These are phyloP conservation scores for Diachasma alloeum DNA, from an alignment of 1,140 invertebrate species.

Conservation along the genomic window DNA sequence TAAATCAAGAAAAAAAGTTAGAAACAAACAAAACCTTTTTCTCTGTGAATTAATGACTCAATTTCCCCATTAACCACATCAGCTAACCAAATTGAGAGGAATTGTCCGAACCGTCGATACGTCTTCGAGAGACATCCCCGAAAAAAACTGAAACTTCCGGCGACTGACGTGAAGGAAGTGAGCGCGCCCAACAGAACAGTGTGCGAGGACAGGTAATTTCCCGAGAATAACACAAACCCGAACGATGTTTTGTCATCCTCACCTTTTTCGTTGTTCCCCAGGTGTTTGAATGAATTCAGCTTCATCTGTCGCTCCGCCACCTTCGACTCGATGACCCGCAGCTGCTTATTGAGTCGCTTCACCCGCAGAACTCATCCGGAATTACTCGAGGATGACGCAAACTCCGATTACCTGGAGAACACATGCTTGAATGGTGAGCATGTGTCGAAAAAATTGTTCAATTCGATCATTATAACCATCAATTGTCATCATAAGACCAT, in stretches of 20 bases:
- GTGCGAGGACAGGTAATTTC: constrained; percentile 79
- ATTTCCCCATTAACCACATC: constrained; percentile 28
- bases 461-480: neutral
- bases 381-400: constrained; percentile 82
- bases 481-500: too few relatives aligned
- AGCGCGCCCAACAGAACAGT: constrained; percentile 84
- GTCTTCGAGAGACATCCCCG: constrained; percentile 87
- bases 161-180: constrained; percentile 81
- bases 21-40: too few relatives aligned
- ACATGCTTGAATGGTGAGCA: constrained; percentile 83
- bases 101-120: constrained; percentile 86
- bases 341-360: constrained; percentile 81
- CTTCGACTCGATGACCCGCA: constrained; percentile 78
- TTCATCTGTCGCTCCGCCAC: constrained; percentile 88
- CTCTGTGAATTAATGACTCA: neutral
- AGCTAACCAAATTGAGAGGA: constrained; percentile 85
- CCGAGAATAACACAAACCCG: too few relatives aligned
- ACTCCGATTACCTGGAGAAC: constrained; percentile 90
- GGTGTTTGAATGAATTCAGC: constrained; percentile 87
- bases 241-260: too few relatives aligned
- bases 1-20: too few relatives aligned
- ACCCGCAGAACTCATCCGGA: constrained; percentile 86
- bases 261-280: constrained; percentile 51
- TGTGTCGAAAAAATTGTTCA: neutral
- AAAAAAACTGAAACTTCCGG: constrained; percentile 80